phyloP scores from a whole-genome alignment of 2,797 vertebrate genomes.

The Phylloscopus collybita region DNA sequence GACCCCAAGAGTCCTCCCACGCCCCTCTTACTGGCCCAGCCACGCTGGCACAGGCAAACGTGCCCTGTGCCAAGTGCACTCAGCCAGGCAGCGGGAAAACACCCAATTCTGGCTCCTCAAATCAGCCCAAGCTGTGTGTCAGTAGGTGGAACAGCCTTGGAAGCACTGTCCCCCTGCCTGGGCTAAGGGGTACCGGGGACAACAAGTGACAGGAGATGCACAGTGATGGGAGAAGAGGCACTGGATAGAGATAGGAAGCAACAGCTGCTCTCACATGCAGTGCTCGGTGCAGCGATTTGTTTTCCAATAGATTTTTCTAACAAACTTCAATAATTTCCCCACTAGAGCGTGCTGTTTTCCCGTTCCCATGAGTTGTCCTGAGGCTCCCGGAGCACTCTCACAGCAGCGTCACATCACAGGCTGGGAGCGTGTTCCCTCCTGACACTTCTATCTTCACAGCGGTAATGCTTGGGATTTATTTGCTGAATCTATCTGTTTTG shows the following conservation, averaged over 20 bases:
- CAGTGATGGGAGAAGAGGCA: neutral
- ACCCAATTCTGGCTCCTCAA: neutral
- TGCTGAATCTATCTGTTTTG: neutral
- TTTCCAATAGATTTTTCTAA: neutral
- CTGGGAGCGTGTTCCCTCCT: neutral
- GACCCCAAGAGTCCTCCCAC: neutral
- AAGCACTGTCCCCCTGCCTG: neutral
- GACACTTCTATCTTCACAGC: neutral
- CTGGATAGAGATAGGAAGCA: rapidly evolving
- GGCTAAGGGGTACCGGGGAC: neutral
- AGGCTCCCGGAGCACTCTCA: neutral
- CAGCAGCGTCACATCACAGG: neutral
- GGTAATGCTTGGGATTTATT: neutral
- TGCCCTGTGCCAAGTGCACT: neutral
- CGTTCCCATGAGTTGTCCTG: neutral
- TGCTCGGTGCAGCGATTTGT: neutral
- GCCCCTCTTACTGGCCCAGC: neutral
- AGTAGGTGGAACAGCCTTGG: neutral
- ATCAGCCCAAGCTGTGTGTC: neutral
- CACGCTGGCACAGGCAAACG: rapidly evolving
- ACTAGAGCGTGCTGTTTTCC: slow-evolving; percentile 56
- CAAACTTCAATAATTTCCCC: neutral
- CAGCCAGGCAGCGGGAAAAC: neutral
- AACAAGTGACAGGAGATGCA: neutral
- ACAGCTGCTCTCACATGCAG: neutral